Base-by-base conservation (phyloP, 2,888 invertebrate species). In the Schrankia costaestrigalis region DNA sequence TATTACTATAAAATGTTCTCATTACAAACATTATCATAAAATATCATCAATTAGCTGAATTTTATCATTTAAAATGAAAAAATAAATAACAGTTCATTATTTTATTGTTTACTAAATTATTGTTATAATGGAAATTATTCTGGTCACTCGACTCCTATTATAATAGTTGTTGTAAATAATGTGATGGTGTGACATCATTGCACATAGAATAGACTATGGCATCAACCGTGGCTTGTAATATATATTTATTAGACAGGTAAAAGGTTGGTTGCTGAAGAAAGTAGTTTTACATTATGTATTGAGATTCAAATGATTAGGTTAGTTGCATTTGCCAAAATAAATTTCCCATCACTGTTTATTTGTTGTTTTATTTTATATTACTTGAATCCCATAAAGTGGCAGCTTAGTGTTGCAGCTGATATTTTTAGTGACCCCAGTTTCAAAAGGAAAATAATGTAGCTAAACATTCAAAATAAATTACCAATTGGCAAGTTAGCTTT, bases 281-380 rank as follows among this genome's bases (percentile, higher is more conserved):
- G 71, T 82, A 81, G 75, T 70, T 75, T 78, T 77, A 79, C 79
- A 75, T 71, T 63, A 75, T 75, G 66, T 79, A 81, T 78, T 77
- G 79, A 84, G 73, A 78, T 80, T 80, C 68, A 70, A 70, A 71
- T 65, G 69, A 78, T 64, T 85, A 85, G 83, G 81, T 74, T 86
- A 85, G 81, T 78, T 78, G 78, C 78, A 85, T 86, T 85, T 85
- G 84, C 86, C 85, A 86, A 86, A 86, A 85, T 85, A 86, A 85
- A 86, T 81, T 77, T 84, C 81, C 74, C 61, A 79, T 85, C 80
- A 86, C 84, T 83, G 82, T 84, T 83, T 43, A 43, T 41, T 29
- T 37, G 51, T 56, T 49, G 49, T 61, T 50, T 61, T 40, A 50
- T 53, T 55, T 33, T 11, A 4, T 4, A 6, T 2, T 17, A 11